Evolutionary conservation across 2,797 vertebrate genomes (phyloP).

Genomic region (Pipistrellus kuhlii): DNA sequence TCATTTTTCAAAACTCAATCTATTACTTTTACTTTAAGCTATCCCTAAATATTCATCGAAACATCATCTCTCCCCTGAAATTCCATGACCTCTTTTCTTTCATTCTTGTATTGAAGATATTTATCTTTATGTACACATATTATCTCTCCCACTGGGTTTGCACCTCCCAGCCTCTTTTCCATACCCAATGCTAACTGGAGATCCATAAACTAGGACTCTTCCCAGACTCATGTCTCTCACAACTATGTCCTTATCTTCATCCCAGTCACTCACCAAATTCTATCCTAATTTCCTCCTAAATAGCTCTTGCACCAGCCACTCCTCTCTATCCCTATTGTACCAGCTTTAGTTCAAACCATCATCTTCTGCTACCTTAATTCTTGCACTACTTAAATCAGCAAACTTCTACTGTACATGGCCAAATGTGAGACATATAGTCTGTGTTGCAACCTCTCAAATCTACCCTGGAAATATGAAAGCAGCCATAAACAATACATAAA

Average conservation of each 20-base stretch:
- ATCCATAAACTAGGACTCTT: neutral
- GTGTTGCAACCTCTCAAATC: neutral
- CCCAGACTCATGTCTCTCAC: neutral
- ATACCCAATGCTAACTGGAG: neutral
- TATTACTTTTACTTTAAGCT: neutral
- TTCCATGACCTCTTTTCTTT: neutral
- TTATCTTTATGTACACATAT: neutral
- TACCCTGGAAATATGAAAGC: neutral
- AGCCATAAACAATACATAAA: neutral
- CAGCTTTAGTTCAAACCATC: neutral
- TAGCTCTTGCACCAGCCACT: neutral
- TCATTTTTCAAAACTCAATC: neutral
- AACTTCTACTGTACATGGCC: neutral
- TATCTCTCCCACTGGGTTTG: neutral
- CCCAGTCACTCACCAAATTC: neutral
- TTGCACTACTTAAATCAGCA: neutral
- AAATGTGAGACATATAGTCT: neutral
- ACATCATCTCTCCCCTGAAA: neutral
- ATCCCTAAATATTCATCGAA: neutral
- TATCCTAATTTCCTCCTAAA: neutral
- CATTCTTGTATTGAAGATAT: neutral
- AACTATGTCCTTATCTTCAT: neutral
- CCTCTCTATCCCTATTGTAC: neutral
- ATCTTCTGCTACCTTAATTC: neutral
- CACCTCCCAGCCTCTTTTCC: neutral